Conservation (phyloP, 1,140 invertebrate species). For the Leguminivora glycinivorella region DNA sequence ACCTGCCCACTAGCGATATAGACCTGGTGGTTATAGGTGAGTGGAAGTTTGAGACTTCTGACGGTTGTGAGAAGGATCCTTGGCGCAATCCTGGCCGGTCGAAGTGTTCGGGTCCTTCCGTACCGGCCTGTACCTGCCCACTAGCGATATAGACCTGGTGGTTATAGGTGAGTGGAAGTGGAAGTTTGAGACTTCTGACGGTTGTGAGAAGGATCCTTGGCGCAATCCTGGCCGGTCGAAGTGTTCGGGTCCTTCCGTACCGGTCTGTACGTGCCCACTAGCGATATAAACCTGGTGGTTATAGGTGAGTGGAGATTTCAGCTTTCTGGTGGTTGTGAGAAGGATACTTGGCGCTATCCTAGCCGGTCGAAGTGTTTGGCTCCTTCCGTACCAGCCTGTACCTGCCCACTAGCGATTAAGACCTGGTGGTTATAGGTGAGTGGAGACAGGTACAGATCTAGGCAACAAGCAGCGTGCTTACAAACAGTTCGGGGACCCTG, state of each 20-base stretch:
- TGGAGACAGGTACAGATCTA: constrained; percentile 22
- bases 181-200: too few relatives aligned
- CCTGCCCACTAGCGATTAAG: constrained; percentile 98
- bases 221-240: constrained; percentile 93
- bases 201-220: constrained; percentile 92
- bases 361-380: constrained; percentile 93
- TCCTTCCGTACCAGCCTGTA: constrained; percentile 97
- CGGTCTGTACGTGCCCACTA: constrained; percentile 96
- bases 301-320: constrained; percentile 77
- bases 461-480: too few relatives aligned
- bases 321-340: too few relatives aligned
- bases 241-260: constrained; percentile 98
- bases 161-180: constrained; percentile 89
- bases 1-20: constrained; percentile 98
- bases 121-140: too few relatives aligned
- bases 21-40: constrained; percentile 97
- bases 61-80: too few relatives aligned
- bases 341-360: too few relatives aligned
- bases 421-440: constrained; percentile 96
- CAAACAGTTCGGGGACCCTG: neutral
- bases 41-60: constrained; percentile 29
- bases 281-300: constrained; percentile 98
- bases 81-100: too few relatives aligned
- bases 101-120: too few relatives aligned
- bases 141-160: constrained; percentile 95